Conservation (phyloP, 1,140 invertebrate genomes). For the Trichonephila clavipes region DNA sequence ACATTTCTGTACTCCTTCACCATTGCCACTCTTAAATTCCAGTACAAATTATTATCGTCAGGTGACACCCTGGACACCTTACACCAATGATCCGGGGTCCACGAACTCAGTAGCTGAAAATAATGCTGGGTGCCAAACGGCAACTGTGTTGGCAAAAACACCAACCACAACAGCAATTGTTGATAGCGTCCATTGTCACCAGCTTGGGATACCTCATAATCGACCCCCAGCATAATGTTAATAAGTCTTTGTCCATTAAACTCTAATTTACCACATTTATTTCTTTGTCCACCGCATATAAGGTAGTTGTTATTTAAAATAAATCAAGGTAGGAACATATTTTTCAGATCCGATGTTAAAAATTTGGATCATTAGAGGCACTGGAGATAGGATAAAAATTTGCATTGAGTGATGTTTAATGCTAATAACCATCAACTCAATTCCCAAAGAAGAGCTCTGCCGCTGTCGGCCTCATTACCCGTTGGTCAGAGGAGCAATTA, state of each 20-base stretch:
- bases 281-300: not conserved
- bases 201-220: slow-evolving; percentile 90
- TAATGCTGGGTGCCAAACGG: slow-evolving; percentile 94
- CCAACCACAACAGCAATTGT: slow-evolving; percentile 90
- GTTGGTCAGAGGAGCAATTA: slow-evolving; percentile 47
- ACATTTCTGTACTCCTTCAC: slow-evolving; percentile 39
- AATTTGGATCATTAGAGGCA: not conserved
- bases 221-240: slow-evolving; percentile 85
- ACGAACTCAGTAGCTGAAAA: slow-evolving; percentile 91
- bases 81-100: slow-evolving; percentile 87
- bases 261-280: not conserved
- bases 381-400: not conserved
- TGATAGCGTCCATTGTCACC: slow-evolving; percentile 94
- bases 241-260: not conserved
- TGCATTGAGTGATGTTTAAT: not conserved
- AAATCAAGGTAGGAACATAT: not conserved
- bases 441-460: not conserved
- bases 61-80: slow-evolving; percentile 11
- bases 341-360: not conserved
- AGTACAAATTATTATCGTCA: not conserved
- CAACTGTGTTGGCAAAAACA: slow-evolving; percentile 92
- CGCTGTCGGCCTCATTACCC: slow-evolving; percentile 21
- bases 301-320: not conserved
- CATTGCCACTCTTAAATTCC: slow-evolving; percentile 36
- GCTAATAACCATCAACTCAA: not conserved